phyloP scores from a whole-genome alignment of 2,797 vertebrate species.

The Chelmon rostratus region DNA sequence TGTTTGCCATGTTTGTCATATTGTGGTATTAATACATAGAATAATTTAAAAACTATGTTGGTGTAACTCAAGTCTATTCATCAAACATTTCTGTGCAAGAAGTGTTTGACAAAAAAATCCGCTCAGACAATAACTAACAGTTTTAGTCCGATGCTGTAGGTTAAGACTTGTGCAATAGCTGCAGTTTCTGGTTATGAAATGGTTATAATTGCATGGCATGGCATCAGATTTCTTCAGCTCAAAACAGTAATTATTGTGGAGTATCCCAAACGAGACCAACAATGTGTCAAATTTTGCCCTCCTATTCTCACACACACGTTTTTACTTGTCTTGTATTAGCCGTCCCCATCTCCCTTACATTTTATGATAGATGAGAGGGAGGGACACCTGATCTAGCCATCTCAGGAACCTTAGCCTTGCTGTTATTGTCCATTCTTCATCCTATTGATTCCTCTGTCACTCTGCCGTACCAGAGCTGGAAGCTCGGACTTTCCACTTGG shows the following conservation, averaged over 20 bases:
- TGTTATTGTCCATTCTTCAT: slow-evolving; percentile 77
- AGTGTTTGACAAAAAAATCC: neutral
- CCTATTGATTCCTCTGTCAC: slow-evolving; percentile 78
- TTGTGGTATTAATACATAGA: neutral
- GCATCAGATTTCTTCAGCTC: slow-evolving; percentile 4
- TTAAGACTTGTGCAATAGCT: neutral
- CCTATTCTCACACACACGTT: neutral
- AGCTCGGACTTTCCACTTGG: slow-evolving; percentile 75
- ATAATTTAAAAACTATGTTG: neutral
- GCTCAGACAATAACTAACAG: neutral
- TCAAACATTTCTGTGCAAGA: neutral
- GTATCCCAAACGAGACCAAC: slow-evolving; percentile 7
- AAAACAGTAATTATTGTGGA: neutral
- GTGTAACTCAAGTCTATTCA: neutral
- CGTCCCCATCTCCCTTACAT: slow-evolving; percentile 24
- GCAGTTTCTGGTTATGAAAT: neutral
- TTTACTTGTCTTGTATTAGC: slow-evolving; percentile 18
- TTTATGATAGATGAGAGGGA: slow-evolving; percentile 72
- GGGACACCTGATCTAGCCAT: slow-evolving; percentile 69
- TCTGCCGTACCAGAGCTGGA: slow-evolving; percentile 66
- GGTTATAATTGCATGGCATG: neutral
- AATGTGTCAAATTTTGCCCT: slow-evolving; percentile 6
- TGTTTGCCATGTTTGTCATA: neutral
- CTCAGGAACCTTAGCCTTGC: slow-evolving; percentile 70
- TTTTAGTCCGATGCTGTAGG: neutral